Evolutionary conservation across 2,888 invertebrate genomes (phyloP).

Genomic region (Drosophila greeni): DNA sequence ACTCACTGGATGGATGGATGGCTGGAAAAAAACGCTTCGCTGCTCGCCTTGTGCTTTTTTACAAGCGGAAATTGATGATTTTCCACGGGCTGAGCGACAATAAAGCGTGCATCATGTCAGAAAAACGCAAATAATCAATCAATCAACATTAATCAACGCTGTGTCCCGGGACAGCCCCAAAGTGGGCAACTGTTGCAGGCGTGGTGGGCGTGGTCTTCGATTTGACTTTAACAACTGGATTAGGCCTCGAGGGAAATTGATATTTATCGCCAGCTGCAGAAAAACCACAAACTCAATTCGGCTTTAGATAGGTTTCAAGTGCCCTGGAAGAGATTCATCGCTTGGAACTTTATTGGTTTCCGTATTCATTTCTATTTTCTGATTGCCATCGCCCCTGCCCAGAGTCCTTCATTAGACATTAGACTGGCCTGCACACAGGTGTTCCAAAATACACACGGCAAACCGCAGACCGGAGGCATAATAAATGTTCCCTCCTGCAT

Average conservation of each 20-base stretch:
- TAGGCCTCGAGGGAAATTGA: constrained; percentile 30
- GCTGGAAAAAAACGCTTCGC: constrained; percentile 47
- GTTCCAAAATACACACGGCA: constrained; percentile 28
- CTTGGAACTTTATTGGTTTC: constrained; percentile 14
- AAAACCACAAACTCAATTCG: constrained; percentile 11
- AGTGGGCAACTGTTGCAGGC: constrained; percentile 53
- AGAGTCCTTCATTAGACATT: neutral
- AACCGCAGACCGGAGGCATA: constrained; percentile 22
- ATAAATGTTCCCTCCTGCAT: constrained; percentile 14
- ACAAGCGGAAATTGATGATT: constrained; percentile 74
- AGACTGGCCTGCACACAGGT: constrained; percentile 20
- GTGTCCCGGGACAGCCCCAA: constrained; percentile 17
- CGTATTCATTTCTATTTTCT: constrained; percentile 12
- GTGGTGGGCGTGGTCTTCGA: constrained; percentile 12
- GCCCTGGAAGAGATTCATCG: constrained; percentile 18
- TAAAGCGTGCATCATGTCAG: constrained; percentile 70
- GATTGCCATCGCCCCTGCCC: neutral
- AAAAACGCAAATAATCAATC: constrained; percentile 75
- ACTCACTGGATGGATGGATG: constrained; percentile 22
- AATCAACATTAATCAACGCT: constrained; percentile 74
- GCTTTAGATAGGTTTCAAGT: constrained; percentile 16
- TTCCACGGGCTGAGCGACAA: constrained; percentile 66
- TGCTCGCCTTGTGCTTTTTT: constrained; percentile 66
- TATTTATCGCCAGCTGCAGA: constrained; percentile 29
- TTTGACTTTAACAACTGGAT: constrained; percentile 44